Percentiles rank a stretch among this genome's conserved stretches.
phyloP scores from a whole-genome alignment of 2,113 vertebrate species.

The Pachycephala philippinensis region DNA sequence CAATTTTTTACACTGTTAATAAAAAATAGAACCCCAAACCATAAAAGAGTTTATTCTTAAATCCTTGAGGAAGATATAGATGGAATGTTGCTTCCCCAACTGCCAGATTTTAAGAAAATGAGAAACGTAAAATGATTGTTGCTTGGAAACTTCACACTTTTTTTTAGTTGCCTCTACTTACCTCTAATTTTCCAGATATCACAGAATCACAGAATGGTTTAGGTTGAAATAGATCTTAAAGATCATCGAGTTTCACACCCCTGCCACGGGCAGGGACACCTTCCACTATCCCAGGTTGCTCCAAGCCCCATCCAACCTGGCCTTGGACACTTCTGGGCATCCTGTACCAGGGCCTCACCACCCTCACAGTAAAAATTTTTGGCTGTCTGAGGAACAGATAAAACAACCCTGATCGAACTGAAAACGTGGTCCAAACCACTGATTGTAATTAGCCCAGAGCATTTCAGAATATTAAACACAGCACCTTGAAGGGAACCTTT shows the following conservation, averaged over 20 bases:
- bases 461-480: background rate
- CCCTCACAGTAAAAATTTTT: background rate
- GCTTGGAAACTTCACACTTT: background rate
- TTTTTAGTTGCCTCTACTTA: background rate
- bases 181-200: background rate
- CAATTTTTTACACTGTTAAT: background rate
- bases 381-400: background rate
- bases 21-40: background rate
- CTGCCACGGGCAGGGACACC: background rate
- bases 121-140: background rate
- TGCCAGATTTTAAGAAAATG: background rate
- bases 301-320: fast-evolving
- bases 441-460: background rate
- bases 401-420: background rate
- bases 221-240: background rate
- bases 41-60: background rate
- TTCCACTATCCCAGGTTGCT: background rate
- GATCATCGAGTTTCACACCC: fast-evolving
- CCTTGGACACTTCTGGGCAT: fast-evolving
- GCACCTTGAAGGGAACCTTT: background rate
- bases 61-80: background rate
- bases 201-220: background rate
- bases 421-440: background rate
- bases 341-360: background rate
- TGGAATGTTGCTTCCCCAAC: background rate